Percentiles rank a stretch among this genome's conserved stretches.
These are phyloP conservation scores for Hemaris fuciformis DNA, from an alignment of 2,888 invertebrate genomes.

Conservation along the genomic window DNA sequence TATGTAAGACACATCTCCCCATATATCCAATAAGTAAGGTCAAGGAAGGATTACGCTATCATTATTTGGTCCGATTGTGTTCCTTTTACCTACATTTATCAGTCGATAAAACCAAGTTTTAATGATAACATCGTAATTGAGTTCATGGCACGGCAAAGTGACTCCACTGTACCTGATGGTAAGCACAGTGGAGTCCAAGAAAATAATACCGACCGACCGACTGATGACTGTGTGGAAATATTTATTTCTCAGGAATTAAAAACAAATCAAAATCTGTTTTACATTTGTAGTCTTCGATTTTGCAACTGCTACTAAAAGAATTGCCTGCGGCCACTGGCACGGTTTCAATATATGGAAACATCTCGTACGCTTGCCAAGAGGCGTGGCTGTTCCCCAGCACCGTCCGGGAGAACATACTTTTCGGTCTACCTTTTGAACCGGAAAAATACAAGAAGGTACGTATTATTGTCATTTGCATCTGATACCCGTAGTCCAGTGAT, in stretches of 20 bases:
- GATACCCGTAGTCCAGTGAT: not conserved
- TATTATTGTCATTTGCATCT: slow-evolving; percentile 26
- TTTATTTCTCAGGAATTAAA: not conserved
- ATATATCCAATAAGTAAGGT: not conserved
- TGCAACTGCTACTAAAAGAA: slow-evolving; percentile 88
- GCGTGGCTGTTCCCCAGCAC: slow-evolving; percentile 91
- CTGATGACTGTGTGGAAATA: not conserved
- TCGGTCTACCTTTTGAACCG: slow-evolving; percentile 85
- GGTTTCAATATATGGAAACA: slow-evolving; percentile 82
- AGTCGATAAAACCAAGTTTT: not conserved
- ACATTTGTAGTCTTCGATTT: slow-evolving; percentile 79
- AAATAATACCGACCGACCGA: too few relatives aligned
- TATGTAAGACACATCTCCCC: too few relatives aligned
- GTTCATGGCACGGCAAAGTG: too few relatives aligned
- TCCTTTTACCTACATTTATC: not conserved
- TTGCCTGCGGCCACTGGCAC: slow-evolving; percentile 83
- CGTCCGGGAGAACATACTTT: slow-evolving; percentile 92
- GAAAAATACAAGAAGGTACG: slow-evolving; percentile 78
- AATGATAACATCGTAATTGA: too few relatives aligned
- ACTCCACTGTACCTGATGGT: too few relatives aligned
- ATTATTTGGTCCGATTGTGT: not conserved
- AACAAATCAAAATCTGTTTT: slow-evolving; percentile 22
- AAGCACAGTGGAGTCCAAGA: too few relatives aligned
- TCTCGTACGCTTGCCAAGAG: slow-evolving; percentile 91
- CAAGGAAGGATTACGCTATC: not conserved